Base-by-base conservation (phyloP, 2,888 invertebrate genomes). In the Candidula unifasciata region DNA sequence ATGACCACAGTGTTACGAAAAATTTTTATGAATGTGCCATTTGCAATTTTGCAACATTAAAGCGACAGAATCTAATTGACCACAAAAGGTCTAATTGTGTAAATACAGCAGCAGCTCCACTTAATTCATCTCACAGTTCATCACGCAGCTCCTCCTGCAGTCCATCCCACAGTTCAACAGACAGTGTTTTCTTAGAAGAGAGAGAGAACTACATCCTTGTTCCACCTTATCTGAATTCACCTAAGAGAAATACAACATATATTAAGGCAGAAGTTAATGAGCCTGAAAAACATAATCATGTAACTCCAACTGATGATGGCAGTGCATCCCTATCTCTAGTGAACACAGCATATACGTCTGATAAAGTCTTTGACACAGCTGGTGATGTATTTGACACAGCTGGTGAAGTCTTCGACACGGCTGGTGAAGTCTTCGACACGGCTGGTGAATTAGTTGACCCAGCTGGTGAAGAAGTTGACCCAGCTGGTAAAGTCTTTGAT, bases 31-130 rank as follows among this genome's bases (percentile, higher is more conserved):
- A 91, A 82, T 92, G 92, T 88, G 89, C 91, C 84, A 87, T 91
- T 33, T 92, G 92, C 87, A 91, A 92, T 73, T 92, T 92, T 88
- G 91, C 91, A 27, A 92, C 92, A 18, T 89, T 89, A 84, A 91
- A 91, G 87, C 91, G 91, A 86, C 91, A 92, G 83, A 92, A 92
- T 83, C 88, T 92, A 30, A 89, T 90, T 30, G 87, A 90, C 16
- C 92, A 92, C 85, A 85, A 89, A n/a, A 90, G 91, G 85, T 87
- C 89, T 33, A 91, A 91, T 79, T 91, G 90, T 80, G 85, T 88
- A 66, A 89, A 89, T 24, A 64, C n/a, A 52, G 52, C 16, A 74
- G 52, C 0, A 3, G 69, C 33, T 30, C 3, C 2, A 21, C 18
- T 18, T 2, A 37, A 21, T 30, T 44, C 66, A 37, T 57, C 33